phyloP scores from a whole-genome alignment of 35 echinoderm and acorn worm genomes.

The Hemicentrotus pulcherrimus region DNA sequence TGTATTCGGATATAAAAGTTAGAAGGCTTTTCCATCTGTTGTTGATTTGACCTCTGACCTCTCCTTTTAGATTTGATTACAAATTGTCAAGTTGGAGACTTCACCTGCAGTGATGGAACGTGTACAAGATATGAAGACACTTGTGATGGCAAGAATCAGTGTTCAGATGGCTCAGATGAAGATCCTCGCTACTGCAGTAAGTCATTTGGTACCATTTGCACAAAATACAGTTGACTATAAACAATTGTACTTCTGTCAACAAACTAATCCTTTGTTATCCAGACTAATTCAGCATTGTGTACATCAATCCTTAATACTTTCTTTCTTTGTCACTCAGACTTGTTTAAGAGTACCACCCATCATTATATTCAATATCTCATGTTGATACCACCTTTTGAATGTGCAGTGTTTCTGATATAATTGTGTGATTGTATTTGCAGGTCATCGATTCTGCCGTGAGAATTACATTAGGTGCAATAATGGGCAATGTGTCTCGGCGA shows the following conservation, averaged over 20 bases:
- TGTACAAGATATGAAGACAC: constrained; percentile 69
- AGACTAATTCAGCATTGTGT: neutral
- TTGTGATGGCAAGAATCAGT: constrained; percentile 62
- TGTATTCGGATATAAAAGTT: too few relatives aligned
- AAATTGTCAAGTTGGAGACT: constrained; percentile 7
- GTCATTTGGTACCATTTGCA: neutral
- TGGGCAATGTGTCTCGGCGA: constrained; percentile 42
- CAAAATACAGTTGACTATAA: neutral
- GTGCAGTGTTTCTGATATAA: neutral
- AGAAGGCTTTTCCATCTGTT: too few relatives aligned
- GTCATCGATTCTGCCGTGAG: constrained; percentile 51
- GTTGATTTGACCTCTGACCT: neutral
- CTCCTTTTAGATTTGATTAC: neutral
- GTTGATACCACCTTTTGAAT: neutral
- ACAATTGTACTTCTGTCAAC: neutral
- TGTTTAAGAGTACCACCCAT: neutral
- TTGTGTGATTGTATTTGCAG: neutral
- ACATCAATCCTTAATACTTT: neutral
- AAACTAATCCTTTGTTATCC: too few relatives aligned
- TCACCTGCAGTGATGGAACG: constrained; percentile 51
- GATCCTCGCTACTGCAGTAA: constrained; percentile 64
- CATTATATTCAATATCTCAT: neutral
- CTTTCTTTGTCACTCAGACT: neutral
- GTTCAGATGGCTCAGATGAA: constrained; percentile 67
- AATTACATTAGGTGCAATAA: constrained; percentile 63